Evolutionary conservation across 2,113 vertebrate genomes (phyloP).

Genomic region (Malurus melanocephalus): DNA sequence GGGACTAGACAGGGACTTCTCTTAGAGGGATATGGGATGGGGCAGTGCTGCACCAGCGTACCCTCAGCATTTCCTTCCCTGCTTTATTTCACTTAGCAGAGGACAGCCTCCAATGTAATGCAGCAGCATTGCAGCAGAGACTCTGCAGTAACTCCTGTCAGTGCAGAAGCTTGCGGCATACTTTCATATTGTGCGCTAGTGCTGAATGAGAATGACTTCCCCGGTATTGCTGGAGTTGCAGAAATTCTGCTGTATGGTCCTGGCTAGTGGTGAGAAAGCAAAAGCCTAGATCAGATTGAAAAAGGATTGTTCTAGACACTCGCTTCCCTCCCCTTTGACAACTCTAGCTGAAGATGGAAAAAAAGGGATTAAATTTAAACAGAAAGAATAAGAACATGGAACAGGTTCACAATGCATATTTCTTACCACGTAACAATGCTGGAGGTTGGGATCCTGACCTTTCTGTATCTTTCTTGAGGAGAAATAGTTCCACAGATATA

Average conservation of each 20-base stretch:
- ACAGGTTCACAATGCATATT: background rate
- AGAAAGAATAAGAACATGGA: background rate
- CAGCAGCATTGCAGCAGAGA: conserved; percentile 34
- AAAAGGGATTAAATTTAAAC: background rate
- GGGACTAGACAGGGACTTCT: background rate
- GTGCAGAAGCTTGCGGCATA: background rate
- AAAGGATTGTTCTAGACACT: background rate
- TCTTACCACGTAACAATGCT: background rate
- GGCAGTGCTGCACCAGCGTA: background rate
- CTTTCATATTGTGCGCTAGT: background rate
- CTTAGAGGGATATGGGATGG: background rate
- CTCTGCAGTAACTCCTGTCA: background rate
- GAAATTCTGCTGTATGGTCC: background rate
- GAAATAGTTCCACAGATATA: background rate
- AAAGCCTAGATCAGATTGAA: background rate
- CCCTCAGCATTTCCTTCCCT: background rate
- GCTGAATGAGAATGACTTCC: background rate
- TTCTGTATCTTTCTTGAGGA: background rate
- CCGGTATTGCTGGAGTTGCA: background rate
- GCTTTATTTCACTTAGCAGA: background rate
- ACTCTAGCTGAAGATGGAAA: background rate
- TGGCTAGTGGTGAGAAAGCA: background rate
- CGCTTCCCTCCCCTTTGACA: background rate
- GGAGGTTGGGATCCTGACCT: background rate
- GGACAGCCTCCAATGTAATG: background rate